These are phyloP conservation scores for Antechinus flavipes DNA, from an alignment of 2,113 vertebrate genomes.

Conservation along the genomic window DNA sequence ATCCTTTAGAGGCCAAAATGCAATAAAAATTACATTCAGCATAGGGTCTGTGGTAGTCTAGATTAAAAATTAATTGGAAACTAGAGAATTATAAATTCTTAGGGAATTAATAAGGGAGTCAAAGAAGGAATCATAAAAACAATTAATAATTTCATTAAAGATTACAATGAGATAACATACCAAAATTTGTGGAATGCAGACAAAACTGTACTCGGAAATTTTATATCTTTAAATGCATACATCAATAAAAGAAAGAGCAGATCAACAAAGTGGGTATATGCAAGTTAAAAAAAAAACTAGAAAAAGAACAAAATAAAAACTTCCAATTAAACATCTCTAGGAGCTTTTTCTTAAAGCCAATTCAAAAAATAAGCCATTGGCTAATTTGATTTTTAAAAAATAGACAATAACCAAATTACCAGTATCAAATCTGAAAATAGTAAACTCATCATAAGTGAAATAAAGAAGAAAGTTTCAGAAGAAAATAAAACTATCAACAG, in stretches of 20 bases:
- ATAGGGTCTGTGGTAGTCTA: neutral
- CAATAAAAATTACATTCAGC: neutral
- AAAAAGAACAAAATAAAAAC: neutral
- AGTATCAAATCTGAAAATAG: neutral
- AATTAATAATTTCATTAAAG: neutral
- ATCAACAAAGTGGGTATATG: neutral
- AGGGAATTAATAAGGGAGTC: neutral
- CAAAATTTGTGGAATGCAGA: neutral
- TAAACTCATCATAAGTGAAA: neutral
- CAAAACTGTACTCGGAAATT: neutral
- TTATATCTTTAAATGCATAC: neutral
- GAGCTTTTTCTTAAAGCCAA: neutral
- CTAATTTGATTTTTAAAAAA: neutral
- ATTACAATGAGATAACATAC: neutral
- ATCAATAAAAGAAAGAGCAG: neutral
- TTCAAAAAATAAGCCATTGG: neutral
- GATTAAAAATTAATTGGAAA: neutral
- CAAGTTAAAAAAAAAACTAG: neutral
- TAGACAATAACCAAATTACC: neutral
- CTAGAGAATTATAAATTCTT: neutral
- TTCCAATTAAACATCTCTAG: neutral
- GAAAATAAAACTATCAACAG: too few relatives aligned
- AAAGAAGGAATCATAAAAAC: neutral
- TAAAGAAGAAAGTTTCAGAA: too few relatives aligned
- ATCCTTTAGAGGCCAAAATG: neutral